These are phyloP conservation scores for Flabesymbios commensalis DNA, from an alignment of 2,888 invertebrate genomes.

Conservation along the genomic window DNA sequence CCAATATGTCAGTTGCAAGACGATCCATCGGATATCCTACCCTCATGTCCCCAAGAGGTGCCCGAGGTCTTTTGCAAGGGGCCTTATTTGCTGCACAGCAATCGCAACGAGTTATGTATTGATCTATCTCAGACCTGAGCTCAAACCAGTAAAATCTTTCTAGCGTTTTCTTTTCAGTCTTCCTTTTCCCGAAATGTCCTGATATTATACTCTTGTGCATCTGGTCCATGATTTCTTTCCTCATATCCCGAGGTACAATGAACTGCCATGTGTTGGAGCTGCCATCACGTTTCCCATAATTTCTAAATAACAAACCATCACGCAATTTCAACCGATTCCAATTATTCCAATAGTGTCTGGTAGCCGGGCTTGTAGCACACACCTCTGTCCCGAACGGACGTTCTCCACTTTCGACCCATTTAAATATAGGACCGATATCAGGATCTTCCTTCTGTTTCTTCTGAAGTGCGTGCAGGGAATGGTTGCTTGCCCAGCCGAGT, in stretches of 20 bases:
- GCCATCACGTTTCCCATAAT: conserved; percentile 5
- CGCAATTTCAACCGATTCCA: background rate
- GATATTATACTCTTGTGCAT: background rate
- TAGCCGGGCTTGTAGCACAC: background rate
- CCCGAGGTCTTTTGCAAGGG: conserved; percentile 7
- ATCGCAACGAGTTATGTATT: conserved; percentile 20
- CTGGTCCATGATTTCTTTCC: conserved; percentile 7
- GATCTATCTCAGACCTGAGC: conserved; percentile 15
- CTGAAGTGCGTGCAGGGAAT: no score
- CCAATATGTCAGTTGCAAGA: conserved; percentile 25
- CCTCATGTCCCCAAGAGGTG: conserved; percentile 18
- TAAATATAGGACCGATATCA: background rate
- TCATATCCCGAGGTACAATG: conserved; percentile 10
- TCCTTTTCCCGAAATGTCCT: conserved; percentile 22
- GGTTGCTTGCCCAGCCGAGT: no score
- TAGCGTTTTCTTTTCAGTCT: conserved; percentile 3
- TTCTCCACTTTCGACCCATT: background rate
- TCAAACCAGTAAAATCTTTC: conserved; percentile 24
- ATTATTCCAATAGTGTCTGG: background rate
- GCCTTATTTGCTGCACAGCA: conserved; percentile 20
- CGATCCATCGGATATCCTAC: conserved; percentile 27
- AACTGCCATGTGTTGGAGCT: background rate
- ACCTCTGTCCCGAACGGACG: background rate
- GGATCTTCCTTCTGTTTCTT: background rate
- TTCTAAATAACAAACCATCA: conserved; percentile 16